These are phyloP conservation scores for Drepanosiphum platanoidis DNA, from an alignment of 2,888 invertebrate genomes.

Conservation along the genomic window DNA sequence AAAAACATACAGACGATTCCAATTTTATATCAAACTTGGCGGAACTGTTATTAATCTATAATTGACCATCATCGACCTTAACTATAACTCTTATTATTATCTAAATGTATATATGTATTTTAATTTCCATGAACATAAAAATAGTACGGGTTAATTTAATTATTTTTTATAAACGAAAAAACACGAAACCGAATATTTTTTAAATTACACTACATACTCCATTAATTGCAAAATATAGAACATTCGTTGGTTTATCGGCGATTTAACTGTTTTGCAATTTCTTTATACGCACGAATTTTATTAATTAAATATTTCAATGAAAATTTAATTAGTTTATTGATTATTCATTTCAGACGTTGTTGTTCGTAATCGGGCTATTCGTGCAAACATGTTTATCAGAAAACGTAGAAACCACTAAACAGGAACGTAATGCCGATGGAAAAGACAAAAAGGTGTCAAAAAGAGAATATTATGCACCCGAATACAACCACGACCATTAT, in stretches of 20 bases:
- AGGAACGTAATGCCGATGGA: neutral
- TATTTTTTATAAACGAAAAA: constrained; percentile 34
- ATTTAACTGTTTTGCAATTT: constrained; percentile 13
- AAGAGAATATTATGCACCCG: constrained; percentile 65
- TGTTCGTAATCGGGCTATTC: constrained; percentile 25
- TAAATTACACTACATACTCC: neutral
- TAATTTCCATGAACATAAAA: constrained; percentile 42
- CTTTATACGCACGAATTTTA: neutral
- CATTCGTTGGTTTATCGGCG: neutral
- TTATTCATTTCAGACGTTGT: constrained; percentile 34
- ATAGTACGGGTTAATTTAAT: constrained; percentile 40
- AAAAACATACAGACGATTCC: constrained; percentile 41
- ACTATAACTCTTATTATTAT: constrained; percentile 22
- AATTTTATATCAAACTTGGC: constrained; percentile 49
- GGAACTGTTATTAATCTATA: constrained; percentile 62
- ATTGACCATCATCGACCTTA: constrained; percentile 59
- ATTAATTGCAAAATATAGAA: constrained; percentile 6
- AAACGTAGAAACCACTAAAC: constrained; percentile 3
- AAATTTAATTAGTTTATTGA: neutral
- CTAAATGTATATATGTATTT: constrained; percentile 17
- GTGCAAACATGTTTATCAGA: constrained; percentile 24
- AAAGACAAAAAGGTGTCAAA: constrained; percentile 45
- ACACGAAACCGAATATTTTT: neutral
- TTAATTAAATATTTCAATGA: neutral
- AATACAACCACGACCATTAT: constrained; percentile 65